These are phyloP conservation scores for Brachypterus glaber DNA, from an alignment of 2,888 invertebrate species.

Conservation along the genomic window DNA sequence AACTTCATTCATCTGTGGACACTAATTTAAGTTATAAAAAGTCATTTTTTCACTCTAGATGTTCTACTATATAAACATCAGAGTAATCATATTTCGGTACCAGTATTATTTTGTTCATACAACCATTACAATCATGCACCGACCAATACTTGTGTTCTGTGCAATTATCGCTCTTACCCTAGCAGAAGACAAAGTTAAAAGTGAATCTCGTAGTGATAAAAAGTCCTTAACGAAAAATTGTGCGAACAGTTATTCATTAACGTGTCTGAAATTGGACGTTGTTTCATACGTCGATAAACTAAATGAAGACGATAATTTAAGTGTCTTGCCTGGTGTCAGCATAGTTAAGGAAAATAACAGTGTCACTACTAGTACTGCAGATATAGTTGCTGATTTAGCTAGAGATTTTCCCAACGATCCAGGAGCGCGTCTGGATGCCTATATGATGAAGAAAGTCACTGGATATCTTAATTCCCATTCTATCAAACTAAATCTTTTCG, in stretches of 20 bases:
- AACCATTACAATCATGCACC: neutral
- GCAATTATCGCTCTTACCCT: slow-evolving; percentile 2
- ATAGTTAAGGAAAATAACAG: slow-evolving; percentile 52
- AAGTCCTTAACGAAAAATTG: slow-evolving; percentile 40
- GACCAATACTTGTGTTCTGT: neutral
- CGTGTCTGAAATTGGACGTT: slow-evolving; percentile 66
- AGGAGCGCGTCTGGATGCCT: slow-evolving; percentile 63
- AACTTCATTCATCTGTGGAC: slow-evolving; percentile 31
- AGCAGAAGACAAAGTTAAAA: neutral
- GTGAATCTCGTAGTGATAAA: slow-evolving; percentile 17
- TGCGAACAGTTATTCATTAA: slow-evolving; percentile 51
- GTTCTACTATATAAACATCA: slow-evolving; percentile 26
- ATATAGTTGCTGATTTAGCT: slow-evolving; percentile 62
- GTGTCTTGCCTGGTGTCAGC: slow-evolving; percentile 59
- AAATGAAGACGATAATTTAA: slow-evolving; percentile 55
- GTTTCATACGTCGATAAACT: slow-evolving; percentile 63
- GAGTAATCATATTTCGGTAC: slow-evolving; percentile 19
- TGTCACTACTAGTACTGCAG: slow-evolving; percentile 45
- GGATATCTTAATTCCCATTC: slow-evolving; percentile 61
- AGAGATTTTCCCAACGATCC: slow-evolving; percentile 62
- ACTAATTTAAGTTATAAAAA: slow-evolving; percentile 25
- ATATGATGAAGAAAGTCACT: slow-evolving; percentile 56
- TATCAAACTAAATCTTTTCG: slow-evolving; percentile 54
- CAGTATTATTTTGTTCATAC: slow-evolving; percentile 15
- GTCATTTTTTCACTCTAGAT: slow-evolving; percentile 22